Percentiles rank a stretch among this genome's conserved stretches.
Evolutionary conservation across 2,888 invertebrate genomes (phyloP).

Genomic region (Drosophila fungiperda): DNA sequence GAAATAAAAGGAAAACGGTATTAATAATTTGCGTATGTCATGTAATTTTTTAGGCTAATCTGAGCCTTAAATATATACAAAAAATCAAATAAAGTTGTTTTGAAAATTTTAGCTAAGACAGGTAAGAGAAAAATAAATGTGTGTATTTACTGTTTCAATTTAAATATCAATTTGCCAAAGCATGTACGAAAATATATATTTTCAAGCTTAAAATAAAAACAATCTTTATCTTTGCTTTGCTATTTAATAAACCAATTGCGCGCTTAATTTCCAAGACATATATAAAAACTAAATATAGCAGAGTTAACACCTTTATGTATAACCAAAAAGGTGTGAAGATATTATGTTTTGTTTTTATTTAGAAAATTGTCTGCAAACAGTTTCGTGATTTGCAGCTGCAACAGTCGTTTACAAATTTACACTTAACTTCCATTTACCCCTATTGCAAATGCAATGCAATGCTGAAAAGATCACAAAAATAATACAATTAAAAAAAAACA

Average conservation of each 20-base stretch:
- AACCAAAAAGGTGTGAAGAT: conserved; percentile 18
- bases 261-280: neutral
- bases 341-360: conserved; percentile 7
- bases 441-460: conserved; percentile 20
- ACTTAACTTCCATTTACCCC: conserved; percentile 13
- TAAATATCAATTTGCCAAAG: neutral
- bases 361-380: conserved; percentile 29
- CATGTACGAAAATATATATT: neutral
- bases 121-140: conserved; percentile 20
- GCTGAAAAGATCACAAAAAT: conserved; percentile 8
- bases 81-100: neutral
- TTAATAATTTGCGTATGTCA: neutral
- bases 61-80: neutral
- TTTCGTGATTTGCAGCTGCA: conserved; percentile 36
- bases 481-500: conserved; percentile 3
- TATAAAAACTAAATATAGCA: neutral
- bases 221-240: neutral
- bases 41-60: neutral
- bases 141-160: neutral
- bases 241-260: neutral
- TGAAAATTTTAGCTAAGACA: conserved; percentile 3
- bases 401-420: conserved; percentile 9
- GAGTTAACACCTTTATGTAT: conserved; percentile 6
- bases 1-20: neutral
- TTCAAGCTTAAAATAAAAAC: neutral